These are phyloP conservation scores for Meta bourneti DNA, from an alignment of 2,888 invertebrate genomes.

Conservation along the genomic window DNA sequence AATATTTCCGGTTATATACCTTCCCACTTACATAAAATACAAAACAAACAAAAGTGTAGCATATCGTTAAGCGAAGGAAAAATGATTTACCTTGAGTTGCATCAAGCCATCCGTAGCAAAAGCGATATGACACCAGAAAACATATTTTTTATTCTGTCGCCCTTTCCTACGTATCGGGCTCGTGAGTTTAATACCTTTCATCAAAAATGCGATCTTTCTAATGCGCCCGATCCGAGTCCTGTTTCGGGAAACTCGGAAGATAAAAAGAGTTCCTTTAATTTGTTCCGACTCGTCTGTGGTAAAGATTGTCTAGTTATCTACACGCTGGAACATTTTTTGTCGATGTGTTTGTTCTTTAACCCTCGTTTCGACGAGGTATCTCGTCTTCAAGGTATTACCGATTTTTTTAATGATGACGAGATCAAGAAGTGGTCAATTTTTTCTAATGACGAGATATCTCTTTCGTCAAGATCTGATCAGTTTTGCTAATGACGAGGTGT, in stretches of 20 bases:
- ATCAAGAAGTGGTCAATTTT: too few species aligned
- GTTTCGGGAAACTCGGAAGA: neutral
- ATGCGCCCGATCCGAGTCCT: neutral
- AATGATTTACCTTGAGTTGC: slow-evolving; percentile 54
- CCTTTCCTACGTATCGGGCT: neutral
- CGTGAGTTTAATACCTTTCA: slow-evolving; percentile 13
- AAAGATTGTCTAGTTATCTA: too few species aligned
- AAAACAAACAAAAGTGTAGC: slow-evolving; percentile 51
- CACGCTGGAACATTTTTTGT: too few species aligned
- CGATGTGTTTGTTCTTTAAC: too few species aligned
- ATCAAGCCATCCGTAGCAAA: slow-evolving; percentile 65
- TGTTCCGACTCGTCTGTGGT: too few species aligned
- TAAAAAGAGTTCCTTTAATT: too few species aligned
- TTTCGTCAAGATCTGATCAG: too few species aligned
- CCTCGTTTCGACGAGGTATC: too few species aligned
- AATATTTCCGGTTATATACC: slow-evolving; percentile 58
- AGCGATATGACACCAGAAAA: slow-evolving; percentile 39
- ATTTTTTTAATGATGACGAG: too few species aligned
- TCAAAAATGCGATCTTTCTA: slow-evolving; percentile 14
- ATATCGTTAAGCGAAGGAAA: slow-evolving; percentile 50
- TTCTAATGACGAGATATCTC: too few species aligned
- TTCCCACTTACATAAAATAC: slow-evolving; percentile 47
- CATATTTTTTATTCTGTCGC: neutral
- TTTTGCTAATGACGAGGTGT: too few species aligned
- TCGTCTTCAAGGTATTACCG: too few species aligned